Evolutionary conservation across 2,888 invertebrate genomes (phyloP), one percentile per base, ranked within the genome.

Genomic region (Drosophila quinaria): DNA sequence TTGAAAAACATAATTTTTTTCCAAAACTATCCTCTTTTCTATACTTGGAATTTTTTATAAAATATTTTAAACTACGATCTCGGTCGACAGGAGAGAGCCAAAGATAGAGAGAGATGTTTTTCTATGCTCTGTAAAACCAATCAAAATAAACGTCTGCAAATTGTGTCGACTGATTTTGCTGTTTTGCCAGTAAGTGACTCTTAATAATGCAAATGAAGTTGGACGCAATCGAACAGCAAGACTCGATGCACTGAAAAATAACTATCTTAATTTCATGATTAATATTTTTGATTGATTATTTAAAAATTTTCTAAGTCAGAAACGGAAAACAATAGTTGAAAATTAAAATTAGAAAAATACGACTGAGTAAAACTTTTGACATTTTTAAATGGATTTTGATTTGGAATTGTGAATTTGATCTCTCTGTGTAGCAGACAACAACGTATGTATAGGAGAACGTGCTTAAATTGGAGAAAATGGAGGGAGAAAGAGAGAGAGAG

Each of bases 111-210:
- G 10, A 22, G 22, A 31, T 33, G 39, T 56, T 49, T 35, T 54
- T 52, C 29, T 44, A 42, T 63, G 39, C 35, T 49, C 44, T 51
- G 17, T 51, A n/a, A 60, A 35, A 64, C 49, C 61, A 63, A 74
- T 67, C 64, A 70, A 71, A 70, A 71, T 78, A 70, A 68, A 61
- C 64, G 66, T 76, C 78, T 78, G 69, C 74, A 74, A 69, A 74
- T 76, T 59, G 77, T 64, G 66, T 74, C 29, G 52, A 50, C 37
- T 72, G 65, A 25, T 22, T 63, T 56, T 39, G 44, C 50, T 46
- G 64, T 47, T 37, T 68, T 52, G 75, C 78, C 81, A 75, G 81
- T 83, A 83, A 87, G 69, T 83, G 85, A 74, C 85, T 69, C 73
- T 85, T 54, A 65, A 82, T 69, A 76, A 80, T 74, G 70, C 65